A percentile compares a stretch with the other conserved stretches of the same genome.
phyloP scores from a whole-genome alignment of 2,113 vertebrate species.

The Urocolius indicus region DNA sequence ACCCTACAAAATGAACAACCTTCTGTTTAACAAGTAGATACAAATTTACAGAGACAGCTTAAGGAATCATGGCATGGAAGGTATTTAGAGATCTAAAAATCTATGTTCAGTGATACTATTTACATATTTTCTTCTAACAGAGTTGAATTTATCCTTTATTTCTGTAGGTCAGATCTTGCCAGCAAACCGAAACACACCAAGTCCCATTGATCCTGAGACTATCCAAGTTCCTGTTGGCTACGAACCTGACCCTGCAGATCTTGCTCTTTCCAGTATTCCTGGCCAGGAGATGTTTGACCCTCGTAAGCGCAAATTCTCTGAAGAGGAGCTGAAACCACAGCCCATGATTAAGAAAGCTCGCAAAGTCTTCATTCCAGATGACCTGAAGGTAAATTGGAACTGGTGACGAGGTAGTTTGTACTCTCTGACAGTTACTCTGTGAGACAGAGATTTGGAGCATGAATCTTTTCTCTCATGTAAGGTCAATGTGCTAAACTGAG shows the following conservation, averaged over 20 bases:
- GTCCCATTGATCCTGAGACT: slow-evolving; percentile 95
- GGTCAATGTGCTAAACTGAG: neutral
- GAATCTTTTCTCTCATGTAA: neutral
- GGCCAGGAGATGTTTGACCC: slow-evolving; percentile 99
- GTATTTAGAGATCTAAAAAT: neutral
- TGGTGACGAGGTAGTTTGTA: slow-evolving; percentile 60
- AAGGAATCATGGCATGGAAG: neutral
- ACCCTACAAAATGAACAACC: neutral
- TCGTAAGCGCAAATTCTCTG: slow-evolving; percentile 94
- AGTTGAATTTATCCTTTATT: neutral
- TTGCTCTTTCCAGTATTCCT: slow-evolving; percentile 96
- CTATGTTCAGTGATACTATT: neutral
- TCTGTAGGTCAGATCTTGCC: slow-evolving; percentile 82
- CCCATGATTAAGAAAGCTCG: slow-evolving; percentile 99
- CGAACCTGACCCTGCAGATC: slow-evolving; percentile 93
- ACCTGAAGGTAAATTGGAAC: slow-evolving; percentile 94
- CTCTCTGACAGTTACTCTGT: neutral
- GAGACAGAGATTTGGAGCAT: neutral
- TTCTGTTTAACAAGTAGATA: neutral
- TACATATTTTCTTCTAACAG: neutral
- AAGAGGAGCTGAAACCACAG: slow-evolving; percentile 97
- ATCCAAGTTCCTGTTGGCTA: slow-evolving; percentile 94
- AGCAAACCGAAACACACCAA: slow-evolving; percentile 89
- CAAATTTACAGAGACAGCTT: neutral
- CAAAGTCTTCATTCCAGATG: slow-evolving; percentile 96